Evolutionary conservation across 1,140 invertebrate species (phyloP).

Genomic region (Caenorhabditis remanei): DNA sequence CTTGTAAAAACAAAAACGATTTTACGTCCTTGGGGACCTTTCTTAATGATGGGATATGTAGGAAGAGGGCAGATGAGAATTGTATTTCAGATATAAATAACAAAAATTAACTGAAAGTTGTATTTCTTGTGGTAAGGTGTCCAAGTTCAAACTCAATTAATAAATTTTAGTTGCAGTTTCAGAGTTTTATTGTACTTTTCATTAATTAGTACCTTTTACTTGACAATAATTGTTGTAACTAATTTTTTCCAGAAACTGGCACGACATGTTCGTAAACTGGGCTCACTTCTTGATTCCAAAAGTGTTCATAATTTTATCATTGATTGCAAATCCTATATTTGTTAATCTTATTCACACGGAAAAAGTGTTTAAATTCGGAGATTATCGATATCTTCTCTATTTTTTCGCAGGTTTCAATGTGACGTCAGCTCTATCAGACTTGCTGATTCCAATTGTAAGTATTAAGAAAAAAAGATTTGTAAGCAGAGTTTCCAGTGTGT

Average conservation of each 20-base stretch:
- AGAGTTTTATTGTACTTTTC: no score
- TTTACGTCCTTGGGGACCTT: no score
- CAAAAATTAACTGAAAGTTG: no score
- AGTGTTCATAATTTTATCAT: not conserved
- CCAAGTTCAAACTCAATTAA: no score
- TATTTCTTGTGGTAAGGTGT: no score
- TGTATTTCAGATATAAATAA: no score
- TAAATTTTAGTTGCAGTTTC: no score
- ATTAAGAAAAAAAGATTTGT: not conserved
- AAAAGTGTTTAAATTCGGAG: not conserved
- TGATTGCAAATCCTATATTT: not conserved
- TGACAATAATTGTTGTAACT: not conserved
- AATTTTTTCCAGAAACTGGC: no score
- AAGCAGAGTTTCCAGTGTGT: not conserved
- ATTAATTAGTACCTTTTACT: not conserved
- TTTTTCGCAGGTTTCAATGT: conserved; percentile 12
- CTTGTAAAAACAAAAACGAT: no score
- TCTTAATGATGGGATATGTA: no score
- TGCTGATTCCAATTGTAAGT: not conserved
- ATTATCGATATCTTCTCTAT: not conserved
- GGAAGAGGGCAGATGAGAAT: no score
- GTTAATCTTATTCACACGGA: not conserved
- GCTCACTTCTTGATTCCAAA: conserved; percentile 14
- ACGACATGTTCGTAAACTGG: conserved; percentile 16
- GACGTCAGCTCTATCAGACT: not conserved